Evolutionary conservation across 92 coral and sea anemone genomes (phyloP).

Genomic region (Nematostella vectensis): DNA sequence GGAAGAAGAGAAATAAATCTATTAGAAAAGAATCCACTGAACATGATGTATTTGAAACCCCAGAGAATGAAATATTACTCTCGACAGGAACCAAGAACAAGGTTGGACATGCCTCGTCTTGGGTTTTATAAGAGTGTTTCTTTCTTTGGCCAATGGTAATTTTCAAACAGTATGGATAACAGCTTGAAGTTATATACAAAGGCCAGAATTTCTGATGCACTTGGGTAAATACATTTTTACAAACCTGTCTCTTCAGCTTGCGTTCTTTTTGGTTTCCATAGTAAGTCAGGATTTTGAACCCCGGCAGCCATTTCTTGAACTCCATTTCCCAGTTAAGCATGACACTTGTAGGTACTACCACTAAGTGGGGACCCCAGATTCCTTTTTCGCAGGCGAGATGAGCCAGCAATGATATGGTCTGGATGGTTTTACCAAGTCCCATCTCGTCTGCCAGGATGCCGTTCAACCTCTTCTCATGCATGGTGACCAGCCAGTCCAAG

Average conservation of each 20-base stretch:
- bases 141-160: slow-evolving; percentile 1
- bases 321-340: slow-evolving; percentile 98
- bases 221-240: neutral
- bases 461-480: slow-evolving; percentile 88
- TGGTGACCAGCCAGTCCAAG: slow-evolving; percentile 91
- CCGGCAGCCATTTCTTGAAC: slow-evolving; percentile 96
- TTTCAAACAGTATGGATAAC: neutral
- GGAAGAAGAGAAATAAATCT: neutral
- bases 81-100: slow-evolving; percentile 37
- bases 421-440: slow-evolving; percentile 96
- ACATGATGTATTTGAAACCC: neutral
- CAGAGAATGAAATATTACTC: slow-evolving; percentile 17
- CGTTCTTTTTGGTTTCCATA: slow-evolving; percentile 94
- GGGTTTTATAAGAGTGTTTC: slow-evolving; percentile 37
- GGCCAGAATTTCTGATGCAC: neutral
- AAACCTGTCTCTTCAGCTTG: slow-evolving; percentile 87
- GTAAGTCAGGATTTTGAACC: slow-evolving; percentile 87
- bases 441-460: slow-evolving; percentile 97
- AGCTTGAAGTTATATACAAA: neutral
- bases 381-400: slow-evolving; percentile 91
- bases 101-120: neutral
- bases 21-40: slow-evolving; percentile 1
- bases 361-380: slow-evolving; percentile 91
- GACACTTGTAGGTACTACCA: slow-evolving; percentile 93
- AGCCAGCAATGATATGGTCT: slow-evolving; percentile 88